Evolutionary conservation across 2,113 vertebrate genomes (phyloP), one percentile per base, ranked within the genome.

Genomic region (Lepidiolamprologus cunningtoni): DNA sequence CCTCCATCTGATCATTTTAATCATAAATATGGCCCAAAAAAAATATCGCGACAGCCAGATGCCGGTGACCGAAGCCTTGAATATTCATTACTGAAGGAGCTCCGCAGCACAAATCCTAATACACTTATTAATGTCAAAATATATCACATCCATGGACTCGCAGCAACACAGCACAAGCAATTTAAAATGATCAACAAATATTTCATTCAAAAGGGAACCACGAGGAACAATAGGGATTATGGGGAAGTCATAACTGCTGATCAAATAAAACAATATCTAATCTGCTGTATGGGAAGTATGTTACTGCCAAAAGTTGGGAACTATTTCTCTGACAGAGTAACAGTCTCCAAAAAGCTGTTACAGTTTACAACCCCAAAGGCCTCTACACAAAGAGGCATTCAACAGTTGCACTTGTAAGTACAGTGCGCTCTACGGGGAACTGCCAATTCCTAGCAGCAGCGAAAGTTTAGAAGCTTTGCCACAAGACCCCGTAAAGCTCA

Each of bases 321-420:
- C 14, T 23, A 31, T 9, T 53, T 12, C 11, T 23, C 58, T 79
- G 40, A 33, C 9, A 52, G 17, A 55, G 61, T 17, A 31, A 9
- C 26, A 50, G 16, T 31, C 71, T 78, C 16, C 47, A 84, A 83
- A 84, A 83, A 63, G 55, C 23, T 63, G 53, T 28, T 79, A 61
- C n/a, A 73, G 50, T 83, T 84, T 23, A 63, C 40, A 52, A 21
- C 58, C 13, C 17, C 42, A 4, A 55, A 37, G 11, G 54, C 37
- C 31, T 85, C 13, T 5, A 40, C 84, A 92, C 89, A 91, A 91
- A 89, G 80, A 83, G 45, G 50, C 37, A 83, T 90, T 92, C 45
- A 87, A 73, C 54, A 50, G 54, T 53, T 21, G 50, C 52, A 47
- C 83, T 79, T 68, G 45, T 42, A 71, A 90, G 81, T 61, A 82